Evolutionary conservation across 30 jellyfish, hydroid and myxozoan species (phyloP), one percentile per base, ranked within the genome.

Genomic region (Chrysaora quinquecirrha): DNA sequence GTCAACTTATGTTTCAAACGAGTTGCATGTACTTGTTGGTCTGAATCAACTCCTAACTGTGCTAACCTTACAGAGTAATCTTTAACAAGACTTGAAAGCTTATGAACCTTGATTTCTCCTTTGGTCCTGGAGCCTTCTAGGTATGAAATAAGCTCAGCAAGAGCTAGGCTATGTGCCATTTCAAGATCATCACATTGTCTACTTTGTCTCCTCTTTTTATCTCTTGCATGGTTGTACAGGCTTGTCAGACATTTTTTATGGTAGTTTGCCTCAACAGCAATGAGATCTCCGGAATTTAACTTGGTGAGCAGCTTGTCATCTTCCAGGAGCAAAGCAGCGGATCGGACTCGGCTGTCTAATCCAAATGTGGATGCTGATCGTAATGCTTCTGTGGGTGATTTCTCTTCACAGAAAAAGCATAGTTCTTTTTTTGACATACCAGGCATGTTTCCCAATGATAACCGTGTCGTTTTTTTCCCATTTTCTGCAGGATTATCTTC

Each of bases 91-190:
- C 25, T 32, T 38, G 82, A 46, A n/a, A 64, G 73, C 75, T 38
- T 63, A 47, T 32, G 64, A 38, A 65, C 63, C 66, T 38, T 32
- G 21, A 34, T 11, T 1, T 64, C 83, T 34, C 66, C 88, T 33
- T 3, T 66, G 30, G 21, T 25, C 24, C 72, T 31, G 22, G 73
- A 24, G 73, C 34, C 75, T 50, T 38, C 74, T 22, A 46, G 64
- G 48, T 64, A 43, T 52, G 74, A 63, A 79, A 48, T 31, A 3
- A 76, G 20, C 58, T 76, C 88, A 76, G 88, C 88, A 54, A 75
- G 65, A 30, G 86, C 86, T 48, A 65, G 27, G 54, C 78, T 65
- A 65, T 65, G 31, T 65, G 78, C 78, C 54, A 65, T 65, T 30
- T 30, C 30, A 21, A 47, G 60, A 48, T 75, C 46, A 25, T 75